phyloP scores from a whole-genome alignment of 2,888 invertebrate genomes.

The Aromia moschata region DNA sequence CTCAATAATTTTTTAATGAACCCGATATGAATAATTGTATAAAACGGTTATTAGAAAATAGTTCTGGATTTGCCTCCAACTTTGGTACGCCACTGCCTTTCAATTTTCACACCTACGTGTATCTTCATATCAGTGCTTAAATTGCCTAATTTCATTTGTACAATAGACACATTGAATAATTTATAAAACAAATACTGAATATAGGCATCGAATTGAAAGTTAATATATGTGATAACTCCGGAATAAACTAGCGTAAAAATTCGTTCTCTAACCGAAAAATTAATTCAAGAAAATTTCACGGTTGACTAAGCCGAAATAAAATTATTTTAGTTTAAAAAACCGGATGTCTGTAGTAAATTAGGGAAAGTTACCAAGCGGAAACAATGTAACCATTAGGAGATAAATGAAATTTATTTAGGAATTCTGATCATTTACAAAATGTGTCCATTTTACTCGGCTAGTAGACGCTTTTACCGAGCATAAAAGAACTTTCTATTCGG shows the following conservation, averaged over 20 bases:
- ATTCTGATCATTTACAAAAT: conserved; percentile 4
- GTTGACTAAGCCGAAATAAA: conserved; percentile 15
- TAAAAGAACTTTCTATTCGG: background rate
- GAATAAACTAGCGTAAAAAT: conserved; percentile 14
- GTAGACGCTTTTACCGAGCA: background rate
- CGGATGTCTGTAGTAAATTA: conserved; percentile 25
- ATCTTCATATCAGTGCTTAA: too few species aligned
- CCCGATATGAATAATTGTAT: too few species aligned
- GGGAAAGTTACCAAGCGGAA: conserved; percentile 20
- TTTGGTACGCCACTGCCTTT: too few species aligned
- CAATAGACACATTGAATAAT: too few species aligned
- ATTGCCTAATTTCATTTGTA: too few species aligned
- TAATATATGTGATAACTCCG: conserved; percentile 12
- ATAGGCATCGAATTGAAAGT: background rate
- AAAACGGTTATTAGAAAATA: too few species aligned
- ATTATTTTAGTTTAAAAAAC: conserved; percentile 24
- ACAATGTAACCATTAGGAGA: conserved; percentile 13
- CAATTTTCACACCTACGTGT: too few species aligned
- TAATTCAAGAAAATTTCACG: conserved; percentile 24
- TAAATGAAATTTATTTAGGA: conserved; percentile 9
- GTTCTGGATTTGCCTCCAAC: too few species aligned
- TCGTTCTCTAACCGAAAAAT: conserved; percentile 19
- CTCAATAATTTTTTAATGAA: too few species aligned
- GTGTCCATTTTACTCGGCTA: background rate
- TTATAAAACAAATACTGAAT: too few species aligned